These are phyloP conservation scores for Agonopterix arenella DNA, from an alignment of 2,888 invertebrate genomes.

Conservation along the genomic window DNA sequence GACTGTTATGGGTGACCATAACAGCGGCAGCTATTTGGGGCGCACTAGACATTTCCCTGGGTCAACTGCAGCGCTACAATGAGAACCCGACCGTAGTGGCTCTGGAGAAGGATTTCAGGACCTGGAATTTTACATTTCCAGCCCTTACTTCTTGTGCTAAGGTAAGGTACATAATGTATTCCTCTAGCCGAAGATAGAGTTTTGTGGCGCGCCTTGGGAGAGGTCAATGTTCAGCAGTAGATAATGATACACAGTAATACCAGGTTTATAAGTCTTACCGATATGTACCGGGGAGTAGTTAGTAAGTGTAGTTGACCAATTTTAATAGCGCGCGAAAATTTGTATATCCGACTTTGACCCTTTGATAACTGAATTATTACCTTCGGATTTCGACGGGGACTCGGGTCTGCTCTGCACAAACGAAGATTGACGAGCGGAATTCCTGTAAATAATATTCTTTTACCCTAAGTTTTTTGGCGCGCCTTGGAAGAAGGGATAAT, in stretches of 20 bases:
- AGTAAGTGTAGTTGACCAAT: too few species aligned
- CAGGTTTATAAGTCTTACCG: too few species aligned
- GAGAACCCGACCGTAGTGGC: conserved; percentile 80
- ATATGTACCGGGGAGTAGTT: too few species aligned
- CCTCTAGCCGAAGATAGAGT: neutral
- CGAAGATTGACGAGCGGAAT: too few species aligned
- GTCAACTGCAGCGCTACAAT: conserved; percentile 74
- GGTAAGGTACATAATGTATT: conserved; percentile 23
- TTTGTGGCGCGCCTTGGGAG: too few species aligned
- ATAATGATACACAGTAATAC: too few species aligned
- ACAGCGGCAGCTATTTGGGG: conserved; percentile 53
- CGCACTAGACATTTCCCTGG: conserved; percentile 59
- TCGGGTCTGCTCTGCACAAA: too few species aligned
- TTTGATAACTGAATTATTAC: too few species aligned
- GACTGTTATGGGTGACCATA: conserved; percentile 57
- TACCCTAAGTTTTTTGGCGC: neutral
- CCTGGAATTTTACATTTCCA: conserved; percentile 77
- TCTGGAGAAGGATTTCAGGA: conserved; percentile 78
- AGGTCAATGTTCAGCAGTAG: neutral
- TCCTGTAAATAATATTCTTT: too few species aligned
- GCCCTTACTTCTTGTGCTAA: conserved; percentile 74
- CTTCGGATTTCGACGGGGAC: too few species aligned
- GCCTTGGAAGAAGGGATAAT: neutral
- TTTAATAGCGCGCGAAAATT: too few species aligned
- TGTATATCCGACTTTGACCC: too few species aligned